Percentiles rank a stretch among this genome's conserved stretches.
phyloP scores from a whole-genome alignment of 1,140 invertebrate genomes.

The Drosophila malerkotliana region DNA sequence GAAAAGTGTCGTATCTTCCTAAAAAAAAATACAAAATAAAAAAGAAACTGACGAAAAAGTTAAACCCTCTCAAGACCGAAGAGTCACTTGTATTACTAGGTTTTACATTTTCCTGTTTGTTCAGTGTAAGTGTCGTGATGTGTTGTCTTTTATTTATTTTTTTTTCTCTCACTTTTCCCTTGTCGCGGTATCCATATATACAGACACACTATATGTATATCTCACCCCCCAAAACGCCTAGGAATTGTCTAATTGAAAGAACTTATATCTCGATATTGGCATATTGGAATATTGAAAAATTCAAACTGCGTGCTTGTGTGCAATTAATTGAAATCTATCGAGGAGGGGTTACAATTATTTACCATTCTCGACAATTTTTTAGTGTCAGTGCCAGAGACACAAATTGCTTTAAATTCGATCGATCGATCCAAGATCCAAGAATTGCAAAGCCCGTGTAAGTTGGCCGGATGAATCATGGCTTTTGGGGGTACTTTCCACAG shows the following conservation, averaged over 20 bases:
- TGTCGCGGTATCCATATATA: slow-evolving; percentile 4
- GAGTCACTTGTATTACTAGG: background rate
- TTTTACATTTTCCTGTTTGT: slow-evolving; percentile 21
- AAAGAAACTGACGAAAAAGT: background rate
- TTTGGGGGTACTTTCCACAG: background rate
- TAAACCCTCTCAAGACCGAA: background rate
- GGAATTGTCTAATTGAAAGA: slow-evolving; percentile 40
- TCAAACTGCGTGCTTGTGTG: slow-evolving; percentile 32
- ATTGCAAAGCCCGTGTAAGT: slow-evolving; percentile 3
- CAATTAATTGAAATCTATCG: slow-evolving; percentile 42
- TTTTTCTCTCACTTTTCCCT: background rate
- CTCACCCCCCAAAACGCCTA: background rate
- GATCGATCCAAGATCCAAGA: slow-evolving; percentile 7
- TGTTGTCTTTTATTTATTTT: slow-evolving; percentile 9
- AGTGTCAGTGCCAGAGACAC: slow-evolving; percentile 48
- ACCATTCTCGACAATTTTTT: slow-evolving; percentile 22
- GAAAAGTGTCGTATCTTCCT: slow-evolving; percentile 7
- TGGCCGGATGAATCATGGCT: slow-evolving; percentile 20
- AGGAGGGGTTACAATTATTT: slow-evolving; percentile 14
- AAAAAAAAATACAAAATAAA: background rate
- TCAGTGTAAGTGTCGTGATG: slow-evolving; percentile 25
- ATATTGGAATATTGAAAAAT: background rate
- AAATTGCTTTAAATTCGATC: slow-evolving; percentile 4
- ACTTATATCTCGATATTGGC: slow-evolving; percentile 4
- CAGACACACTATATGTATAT: too few species aligned